Evolutionary conservation across 2,888 invertebrate species (phyloP).

Genomic region (Lissonota sp.): DNA sequence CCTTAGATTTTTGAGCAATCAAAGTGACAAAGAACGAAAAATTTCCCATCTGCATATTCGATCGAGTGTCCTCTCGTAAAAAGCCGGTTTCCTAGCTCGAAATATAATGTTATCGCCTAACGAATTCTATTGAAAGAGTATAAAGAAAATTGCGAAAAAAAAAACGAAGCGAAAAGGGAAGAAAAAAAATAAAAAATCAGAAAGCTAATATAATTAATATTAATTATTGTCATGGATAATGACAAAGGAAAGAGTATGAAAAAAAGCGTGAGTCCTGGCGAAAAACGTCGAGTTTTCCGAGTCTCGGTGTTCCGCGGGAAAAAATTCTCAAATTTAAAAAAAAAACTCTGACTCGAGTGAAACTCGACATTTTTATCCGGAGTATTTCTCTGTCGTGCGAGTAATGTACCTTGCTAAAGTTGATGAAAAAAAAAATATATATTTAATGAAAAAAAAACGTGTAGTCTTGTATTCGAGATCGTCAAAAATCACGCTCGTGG

Average conservation of each 20-base stretch:
- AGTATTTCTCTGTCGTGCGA: conserved; percentile 50
- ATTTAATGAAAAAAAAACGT: not conserved
- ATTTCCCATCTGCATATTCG: conserved; percentile 1
- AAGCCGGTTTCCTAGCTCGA: conserved; percentile 58
- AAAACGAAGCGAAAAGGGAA: conserved; percentile 15
- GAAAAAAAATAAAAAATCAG: conserved; percentile 13
- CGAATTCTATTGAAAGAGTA: conserved; percentile 65
- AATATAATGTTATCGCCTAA: conserved; percentile 67
- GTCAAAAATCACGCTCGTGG: conserved; percentile 9
- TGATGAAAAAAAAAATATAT: conserved; percentile 24
- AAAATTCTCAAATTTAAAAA: not conserved
- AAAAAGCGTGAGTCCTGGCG: not conserved
- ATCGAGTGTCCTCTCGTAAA: conserved; percentile 41
- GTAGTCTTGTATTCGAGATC: conserved; percentile 48
- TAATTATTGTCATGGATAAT: conserved; percentile 42
- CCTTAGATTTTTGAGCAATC: too few species aligned
- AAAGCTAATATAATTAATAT: conserved; percentile 50
- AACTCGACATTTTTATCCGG: conserved; percentile 8
- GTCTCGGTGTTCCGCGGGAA: not conserved
- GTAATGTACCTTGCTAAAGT: conserved; percentile 56
- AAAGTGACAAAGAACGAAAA: too few species aligned
- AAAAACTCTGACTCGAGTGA: not conserved
- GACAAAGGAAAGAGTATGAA: not conserved
- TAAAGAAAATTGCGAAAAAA: conserved; percentile 28
- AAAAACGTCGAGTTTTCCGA: not conserved